Evolutionary conservation across 2,797 vertebrate species (phyloP), one percentile per base, ranked within the genome.

Genomic region (Myotis myotis): DNA sequence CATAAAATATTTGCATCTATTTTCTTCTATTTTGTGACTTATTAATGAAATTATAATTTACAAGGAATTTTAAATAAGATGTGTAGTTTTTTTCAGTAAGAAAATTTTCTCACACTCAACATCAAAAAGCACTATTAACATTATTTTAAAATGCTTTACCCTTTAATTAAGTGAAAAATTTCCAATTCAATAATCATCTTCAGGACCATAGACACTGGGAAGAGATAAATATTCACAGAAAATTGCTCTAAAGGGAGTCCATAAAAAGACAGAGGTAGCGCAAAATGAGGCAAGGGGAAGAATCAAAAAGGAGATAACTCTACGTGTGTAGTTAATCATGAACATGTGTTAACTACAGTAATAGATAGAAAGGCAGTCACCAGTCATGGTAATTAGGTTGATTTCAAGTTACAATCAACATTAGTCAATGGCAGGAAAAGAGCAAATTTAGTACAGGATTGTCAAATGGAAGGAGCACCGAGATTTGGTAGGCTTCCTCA

Each of bases 41-140:
- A 83, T 75, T 93, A 86, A 89, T 85, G 17, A 96, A 68, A 16
- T 82, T 88, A 93, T 44, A 68, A 89, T 90, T 91, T 74, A 88
- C 6, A 80, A 72, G 8, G 10, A 87, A 86, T 86, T 94, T 94
- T 78, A 96, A 91, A 49, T 74, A 66, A 90, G 25, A 41, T 8
- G 25, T 60, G 19, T 53, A 17, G 3, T 7, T 93, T 68, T 33
- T 25, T 91, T 93, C 17, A 10, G 49, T 82, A 81, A 17, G 8
- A 33, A 83, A 95, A 88, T 9, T 68, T 87, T 30, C 30, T 92
- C 30, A 91, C 91, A 91, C 23, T 90, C 38, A 91, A 75, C 23
- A 82, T 81, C 68, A 70, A 87, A 91, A 89, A 55, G 3, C 8
- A 25, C 20, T 91, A 57, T 80, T 90, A 76, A 64, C 20, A 82